phyloP scores from a whole-genome alignment of 2,888 invertebrate genomes.

The Synanthedon myopaeformis region DNA sequence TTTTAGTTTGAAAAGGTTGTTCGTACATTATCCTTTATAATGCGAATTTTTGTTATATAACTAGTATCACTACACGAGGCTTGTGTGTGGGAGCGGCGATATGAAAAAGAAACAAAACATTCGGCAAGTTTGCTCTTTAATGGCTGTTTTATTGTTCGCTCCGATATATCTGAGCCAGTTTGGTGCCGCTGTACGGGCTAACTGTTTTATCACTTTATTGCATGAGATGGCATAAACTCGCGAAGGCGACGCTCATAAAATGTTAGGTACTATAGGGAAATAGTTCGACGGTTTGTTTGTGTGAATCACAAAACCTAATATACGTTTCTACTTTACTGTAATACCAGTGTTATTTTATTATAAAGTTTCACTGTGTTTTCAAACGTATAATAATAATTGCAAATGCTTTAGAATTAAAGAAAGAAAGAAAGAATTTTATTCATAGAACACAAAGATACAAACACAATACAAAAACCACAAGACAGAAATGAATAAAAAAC shows the following conservation, averaged over 20 bases:
- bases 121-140: constrained; percentile 56
- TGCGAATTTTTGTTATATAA: not conserved
- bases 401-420: too few relatives aligned
- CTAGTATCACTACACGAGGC: not conserved
- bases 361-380: too few relatives aligned
- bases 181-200: constrained; percentile 51
- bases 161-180: constrained; percentile 56
- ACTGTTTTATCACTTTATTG: constrained; percentile 70
- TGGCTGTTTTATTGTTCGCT: constrained; percentile 59
- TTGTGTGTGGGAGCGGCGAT: constrained; percentile 4
- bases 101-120: constrained; percentile 53
- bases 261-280: constrained; percentile 33
- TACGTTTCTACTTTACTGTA: not conserved
- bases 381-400: too few relatives aligned
- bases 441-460: too few relatives aligned
- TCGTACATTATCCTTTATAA: constrained; percentile 13
- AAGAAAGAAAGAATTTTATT: too few relatives aligned
- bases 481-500: too few relatives aligned
- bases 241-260: constrained; percentile 51
- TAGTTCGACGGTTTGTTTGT: constrained; percentile 20
- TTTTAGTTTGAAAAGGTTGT: not conserved
- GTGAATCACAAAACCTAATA: constrained; percentile 5
- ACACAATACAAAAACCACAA: too few relatives aligned
- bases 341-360: too few relatives aligned
- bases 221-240: constrained; percentile 62